These are phyloP conservation scores for Aeoliscus strigatus DNA, from an alignment of 2,797 vertebrate genomes.

Conservation along the genomic window DNA sequence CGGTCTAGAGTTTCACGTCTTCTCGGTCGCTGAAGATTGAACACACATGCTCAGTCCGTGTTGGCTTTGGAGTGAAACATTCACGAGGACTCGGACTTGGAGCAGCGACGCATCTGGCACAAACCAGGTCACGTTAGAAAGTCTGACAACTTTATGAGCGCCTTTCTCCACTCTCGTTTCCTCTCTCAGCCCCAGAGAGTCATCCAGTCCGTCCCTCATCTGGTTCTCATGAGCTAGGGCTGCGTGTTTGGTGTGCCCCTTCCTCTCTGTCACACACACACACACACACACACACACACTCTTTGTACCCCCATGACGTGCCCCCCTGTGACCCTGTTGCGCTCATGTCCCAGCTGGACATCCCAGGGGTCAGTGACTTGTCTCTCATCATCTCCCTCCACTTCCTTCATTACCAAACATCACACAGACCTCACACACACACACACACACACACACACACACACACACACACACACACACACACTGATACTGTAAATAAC, in stretches of 20 bases:
- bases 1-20: no score
- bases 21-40: no score
- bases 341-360: conserved; percentile 54
- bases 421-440: conserved; percentile 43
- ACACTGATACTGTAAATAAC: conserved; percentile 3
- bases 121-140: conserved; percentile 62
- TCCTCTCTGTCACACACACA: no score
- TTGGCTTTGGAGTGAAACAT: conserved; percentile 47
- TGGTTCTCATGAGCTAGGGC: conserved; percentile 70
- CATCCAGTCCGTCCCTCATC: conserved; percentile 66
- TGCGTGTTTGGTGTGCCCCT: conserved; percentile 44
- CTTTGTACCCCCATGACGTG: no score
- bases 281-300: conserved; percentile 15
- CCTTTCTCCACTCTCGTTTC: conserved; percentile 55
- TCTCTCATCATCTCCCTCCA: conserved; percentile 56
- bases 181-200: conserved; percentile 62
- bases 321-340: conserved; percentile 38
- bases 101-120: conserved; percentile 42
- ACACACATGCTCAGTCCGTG: conserved; percentile 37
- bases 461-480: no score
- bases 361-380: conserved; percentile 50
- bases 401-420: conserved; percentile 32
- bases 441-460: no score
- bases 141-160: conserved; percentile 72
- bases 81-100: conserved; percentile 31